phyloP scores from a whole-genome alignment of 2,888 invertebrate species.

The Auanema sp. region DNA sequence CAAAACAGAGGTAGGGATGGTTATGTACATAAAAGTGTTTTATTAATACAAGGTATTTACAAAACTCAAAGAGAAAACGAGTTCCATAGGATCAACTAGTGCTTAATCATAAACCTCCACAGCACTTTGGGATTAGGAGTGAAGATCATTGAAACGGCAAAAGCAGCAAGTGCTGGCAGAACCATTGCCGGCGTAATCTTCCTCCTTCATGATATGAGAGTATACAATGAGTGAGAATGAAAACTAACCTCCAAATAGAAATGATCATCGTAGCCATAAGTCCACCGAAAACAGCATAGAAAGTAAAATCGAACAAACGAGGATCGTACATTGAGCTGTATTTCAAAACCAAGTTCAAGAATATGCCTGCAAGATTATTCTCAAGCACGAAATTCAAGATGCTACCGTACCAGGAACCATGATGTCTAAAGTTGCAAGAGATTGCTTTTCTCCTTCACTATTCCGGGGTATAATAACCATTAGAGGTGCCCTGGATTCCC shows the following conservation, averaged over 20 bases:
- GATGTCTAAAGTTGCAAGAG: slow-evolving; percentile 40
- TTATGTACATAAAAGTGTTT: too few species aligned
- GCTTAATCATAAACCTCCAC: slow-evolving; percentile 50
- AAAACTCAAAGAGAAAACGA: too few species aligned
- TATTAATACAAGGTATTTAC: too few species aligned
- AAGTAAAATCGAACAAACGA: slow-evolving; percentile 31
- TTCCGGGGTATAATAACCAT: slow-evolving; percentile 43
- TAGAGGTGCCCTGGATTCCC: slow-evolving; percentile 37
- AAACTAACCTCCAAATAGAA: slow-evolving; percentile 33
- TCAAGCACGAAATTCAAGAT: background rate
- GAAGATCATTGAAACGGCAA: slow-evolving; percentile 28
- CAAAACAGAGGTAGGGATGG: too few species aligned
- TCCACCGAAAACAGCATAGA: slow-evolving; percentile 32
- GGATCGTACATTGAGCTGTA: slow-evolving; percentile 51
- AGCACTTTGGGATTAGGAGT: slow-evolving; percentile 37
- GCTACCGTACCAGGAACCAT: slow-evolving; percentile 38
- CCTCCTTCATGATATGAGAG: slow-evolving; percentile 9
- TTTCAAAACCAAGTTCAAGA: slow-evolving; percentile 43
- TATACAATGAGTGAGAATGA: background rate
- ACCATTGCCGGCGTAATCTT: slow-evolving; percentile 46
- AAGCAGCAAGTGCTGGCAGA: slow-evolving; percentile 38
- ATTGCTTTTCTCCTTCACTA: slow-evolving; percentile 38
- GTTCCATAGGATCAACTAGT: slow-evolving; percentile 22
- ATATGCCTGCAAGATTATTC: slow-evolving; percentile 28
- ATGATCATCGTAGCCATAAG: slow-evolving; percentile 34